Base-by-base conservation (phyloP, 2,113 vertebrate species). In the Amphiprion ocellaris region DNA sequence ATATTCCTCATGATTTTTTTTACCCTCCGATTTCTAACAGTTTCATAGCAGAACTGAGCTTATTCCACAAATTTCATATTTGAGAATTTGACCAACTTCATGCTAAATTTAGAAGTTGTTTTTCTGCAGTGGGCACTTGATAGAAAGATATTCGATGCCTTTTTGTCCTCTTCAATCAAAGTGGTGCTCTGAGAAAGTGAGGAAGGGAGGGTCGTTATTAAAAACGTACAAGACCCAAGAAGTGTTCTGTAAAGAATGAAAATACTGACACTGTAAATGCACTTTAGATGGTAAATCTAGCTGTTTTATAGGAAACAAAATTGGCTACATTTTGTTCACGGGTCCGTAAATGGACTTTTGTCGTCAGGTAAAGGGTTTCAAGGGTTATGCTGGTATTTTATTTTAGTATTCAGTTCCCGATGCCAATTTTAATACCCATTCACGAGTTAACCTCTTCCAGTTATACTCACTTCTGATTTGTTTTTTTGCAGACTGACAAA, bases 241-340 rank as follows among this genome's bases (percentile, higher is more conserved):
- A 79, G 82, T 87, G 86, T 89, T 93, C 88, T 88, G 85, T 90
- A 85, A 92, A 73, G 89, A 91, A 87, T 87, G 80, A 84, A 89
- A 84, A 91, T 87, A 94, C 89, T 92, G 93, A 94, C 92, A 94
- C 94, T 93, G 87, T 94, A 94, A 94, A 95, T 94, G 95, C 95
- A 95, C 95, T 95, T 95, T 95, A 95, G 92, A 94, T 86, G 89
- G 91, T 88, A 79, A 93, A 88, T 85, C 81, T 81, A 85, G 78
- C 78, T 89, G 85, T 90, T 90, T 86, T 74, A 70, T 80, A 69
- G 74, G 77, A 17, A 59, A 73, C 88, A 87, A 80, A 88, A 86
- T 92, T 91, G 92, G 89, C 86, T 86, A 77, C 78, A 61, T 85
- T 88, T 77, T 73, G 55, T 82, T 90, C 69, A 83, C 62, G 33